Evolutionary conservation across 2,113 vertebrate species (phyloP), one percentile per base, ranked within the genome.

Genomic region (Neogale vison): DNA sequence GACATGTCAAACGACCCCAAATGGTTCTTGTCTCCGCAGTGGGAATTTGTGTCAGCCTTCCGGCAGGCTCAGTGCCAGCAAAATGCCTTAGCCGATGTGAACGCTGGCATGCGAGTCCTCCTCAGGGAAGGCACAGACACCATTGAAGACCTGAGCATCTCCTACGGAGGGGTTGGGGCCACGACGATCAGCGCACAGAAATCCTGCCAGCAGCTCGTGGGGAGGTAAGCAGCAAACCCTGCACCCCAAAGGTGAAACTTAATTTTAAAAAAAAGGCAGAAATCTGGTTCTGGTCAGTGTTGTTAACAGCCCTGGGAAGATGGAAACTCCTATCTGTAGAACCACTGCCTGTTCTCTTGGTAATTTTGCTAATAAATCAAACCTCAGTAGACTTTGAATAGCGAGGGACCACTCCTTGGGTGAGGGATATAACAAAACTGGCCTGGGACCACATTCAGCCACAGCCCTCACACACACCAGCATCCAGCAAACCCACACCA

Each of bases 21-120:
- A 81, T 8, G 83, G 9, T 92, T 86, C 98, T 29, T 10, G 93
- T 94, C 92, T 94, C 84, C 97, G 21, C 98, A 99, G 99, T 98
- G 99, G 85, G 99, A 99, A 98, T 98, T 99, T 71, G 97, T 99
- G 4, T 98, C 98, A 74, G 99, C 99, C 29, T 99, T 99, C 97
- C 99, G 99, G 50, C 99, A 99, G 95, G 99, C 99, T 50, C 99
- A 99, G 0, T 99, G 99, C 67, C 99, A 98, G 59, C 99, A 99
- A 95, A 99, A 99, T 13, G 99, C 99, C 20, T 98, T 99, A 59
- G 95, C 99, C 3, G 98, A 99, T 0, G 98, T 99, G 86, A 99
- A 95, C 9, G 98, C 99, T 0, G 99, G 99, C 34, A 99, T 99
- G 99, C 98, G 99, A 13, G 99, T 99, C 88, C 83, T 98, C 90